Conservation (phyloP, 2,113 vertebrate genomes). For the Cyanoderma ruficeps region DNA sequence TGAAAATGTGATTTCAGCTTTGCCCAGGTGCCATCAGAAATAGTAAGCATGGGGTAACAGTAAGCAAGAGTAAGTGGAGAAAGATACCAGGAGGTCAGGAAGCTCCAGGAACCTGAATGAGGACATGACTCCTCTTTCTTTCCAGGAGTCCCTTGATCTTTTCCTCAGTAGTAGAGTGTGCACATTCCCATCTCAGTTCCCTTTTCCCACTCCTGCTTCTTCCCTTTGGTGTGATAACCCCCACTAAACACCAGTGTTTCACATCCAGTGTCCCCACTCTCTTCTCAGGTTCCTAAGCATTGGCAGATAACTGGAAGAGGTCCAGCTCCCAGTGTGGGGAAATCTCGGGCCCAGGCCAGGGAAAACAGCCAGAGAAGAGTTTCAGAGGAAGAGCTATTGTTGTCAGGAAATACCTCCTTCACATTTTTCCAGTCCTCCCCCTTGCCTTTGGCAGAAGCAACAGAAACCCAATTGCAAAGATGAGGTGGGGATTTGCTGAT, state of each 20-base stretch:
- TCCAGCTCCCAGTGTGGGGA: not conserved
- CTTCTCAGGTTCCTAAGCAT: not conserved
- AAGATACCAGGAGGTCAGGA: not conserved
- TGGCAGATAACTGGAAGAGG: not conserved
- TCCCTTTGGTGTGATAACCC: not conserved
- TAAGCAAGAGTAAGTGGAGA: not conserved
- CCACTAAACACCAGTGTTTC: not conserved
- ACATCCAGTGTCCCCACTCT: not conserved
- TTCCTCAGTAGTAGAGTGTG: not conserved
- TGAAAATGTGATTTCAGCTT: not conserved
- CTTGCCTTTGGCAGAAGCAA: not conserved
- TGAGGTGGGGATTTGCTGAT: conserved; percentile 2
- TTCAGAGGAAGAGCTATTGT: conserved; percentile 1
- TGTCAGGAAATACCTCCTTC: not conserved
- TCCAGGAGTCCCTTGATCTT: not conserved
- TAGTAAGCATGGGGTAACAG: not conserved
- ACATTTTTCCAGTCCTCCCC: not conserved
- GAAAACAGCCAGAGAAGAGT: not conserved
- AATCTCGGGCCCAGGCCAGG: not conserved
- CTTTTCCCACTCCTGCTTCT: not conserved
- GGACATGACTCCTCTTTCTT: not conserved
- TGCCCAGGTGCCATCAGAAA: not conserved
- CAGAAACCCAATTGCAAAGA: not conserved
- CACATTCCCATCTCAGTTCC: not conserved
- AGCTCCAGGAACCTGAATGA: not conserved